phyloP scores from a whole-genome alignment of 2,797 vertebrate genomes.

The Mus caroli region DNA sequence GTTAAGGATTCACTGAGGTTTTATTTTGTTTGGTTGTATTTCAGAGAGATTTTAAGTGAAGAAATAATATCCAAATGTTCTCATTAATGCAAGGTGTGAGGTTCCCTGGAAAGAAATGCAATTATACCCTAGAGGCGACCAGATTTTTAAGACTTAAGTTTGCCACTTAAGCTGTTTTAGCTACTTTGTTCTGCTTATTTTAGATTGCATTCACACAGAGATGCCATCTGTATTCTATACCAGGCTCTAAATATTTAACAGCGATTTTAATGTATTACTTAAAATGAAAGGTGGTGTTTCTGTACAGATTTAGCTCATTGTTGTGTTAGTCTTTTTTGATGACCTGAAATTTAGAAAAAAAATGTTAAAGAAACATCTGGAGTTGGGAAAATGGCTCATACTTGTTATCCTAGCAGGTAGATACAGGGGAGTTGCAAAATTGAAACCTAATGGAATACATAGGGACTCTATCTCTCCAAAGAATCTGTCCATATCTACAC shows the following conservation, averaged over 20 bases:
- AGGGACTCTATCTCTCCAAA: neutral
- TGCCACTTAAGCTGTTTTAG: constrained; percentile 77
- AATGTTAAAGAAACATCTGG: neutral
- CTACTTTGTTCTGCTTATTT: constrained; percentile 86
- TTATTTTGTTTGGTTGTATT: constrained; percentile 86
- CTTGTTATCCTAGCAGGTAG: neutral
- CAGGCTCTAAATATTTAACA: constrained; percentile 86
- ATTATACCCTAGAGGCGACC: constrained; percentile 74
- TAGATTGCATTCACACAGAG: constrained; percentile 88
- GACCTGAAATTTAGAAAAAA: neutral
- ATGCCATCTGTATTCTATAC: constrained; percentile 89
- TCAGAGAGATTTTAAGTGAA: constrained; percentile 83
- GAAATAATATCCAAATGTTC: constrained; percentile 81
- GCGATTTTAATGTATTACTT: constrained; percentile 86
- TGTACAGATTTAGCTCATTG: constrained; percentile 76
- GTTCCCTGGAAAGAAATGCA: constrained; percentile 84
- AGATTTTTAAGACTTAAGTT: constrained; percentile 81
- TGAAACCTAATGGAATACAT: neutral
- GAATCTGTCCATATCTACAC: too few relatives aligned
- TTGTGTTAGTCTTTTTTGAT: constrained; percentile 39
- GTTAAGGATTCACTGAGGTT: constrained; percentile 88
- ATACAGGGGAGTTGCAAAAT: neutral
- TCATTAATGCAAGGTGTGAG: constrained; percentile 81
- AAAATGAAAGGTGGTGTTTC: constrained; percentile 83
- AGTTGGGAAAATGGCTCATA: neutral